Base-by-base conservation (phyloP, 2,113 vertebrate genomes). In the Pseudolaguvia tuberculata region DNA sequence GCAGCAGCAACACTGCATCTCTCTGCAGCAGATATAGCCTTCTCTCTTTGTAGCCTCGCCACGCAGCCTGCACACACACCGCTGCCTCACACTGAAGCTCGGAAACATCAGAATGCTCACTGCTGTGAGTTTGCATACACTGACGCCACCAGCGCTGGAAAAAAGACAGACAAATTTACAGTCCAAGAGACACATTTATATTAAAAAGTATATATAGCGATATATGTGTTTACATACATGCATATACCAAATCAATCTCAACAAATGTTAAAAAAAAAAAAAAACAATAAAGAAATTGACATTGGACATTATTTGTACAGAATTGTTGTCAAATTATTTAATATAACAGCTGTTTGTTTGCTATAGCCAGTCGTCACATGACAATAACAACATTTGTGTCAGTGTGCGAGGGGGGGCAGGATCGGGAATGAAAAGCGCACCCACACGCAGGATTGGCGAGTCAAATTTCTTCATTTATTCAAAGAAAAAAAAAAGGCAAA, bases 81-180 rank as follows among this genome's bases (percentile, higher is more conserved):
- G 92, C 94, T 0, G 97, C 96, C 79, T 48, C 84, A 72, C 85
- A 23, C 61, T 89, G 83, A 73, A 84, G 66, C 3, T 75, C 12
- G 3, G 79, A 65, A 58, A 91, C 86, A 48, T 74, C 79, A 81
- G 35, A 1, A 62, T 23, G 25, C 50, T 45, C 25, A 0, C 80
- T 82, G 56, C 75, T 83, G 6, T 87, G 90, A 42, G 70, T 87
- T 56, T 82, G 79, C 77, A 77, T 83, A 73, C 90, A 91, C 62
- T 73, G 79, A 27, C 91, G 92, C 97, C 97, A 99, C 86, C 85
- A 94, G 85, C 85, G 88, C 97, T 99, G 85, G 10, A 12, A 57
- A 31, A 47, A 17, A 27, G 14, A 39, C 12, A 68, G 1, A 67
- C 39, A 42, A 8, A 65, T 8, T 11, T 29, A 35, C 31, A 35